Evolutionary conservation across 1,140 invertebrate genomes (phyloP).

Genomic region (Lanistes nyassanus): DNA sequence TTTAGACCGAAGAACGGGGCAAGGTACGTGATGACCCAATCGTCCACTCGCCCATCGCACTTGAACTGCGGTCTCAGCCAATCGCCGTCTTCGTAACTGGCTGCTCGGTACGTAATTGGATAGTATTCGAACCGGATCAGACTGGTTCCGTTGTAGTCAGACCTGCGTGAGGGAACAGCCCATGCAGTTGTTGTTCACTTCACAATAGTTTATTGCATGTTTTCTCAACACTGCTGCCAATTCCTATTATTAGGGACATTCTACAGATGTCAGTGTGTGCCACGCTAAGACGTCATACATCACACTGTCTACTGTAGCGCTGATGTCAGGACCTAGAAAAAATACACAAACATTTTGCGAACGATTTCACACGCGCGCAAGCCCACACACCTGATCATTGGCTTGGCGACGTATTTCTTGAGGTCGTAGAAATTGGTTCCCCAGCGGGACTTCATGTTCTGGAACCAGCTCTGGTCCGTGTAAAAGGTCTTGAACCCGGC

Average conservation of each 20-base stretch:
- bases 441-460: constrained; percentile 89
- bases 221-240: no score
- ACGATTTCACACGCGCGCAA: not conserved
- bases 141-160: constrained; percentile 75
- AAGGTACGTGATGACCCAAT: constrained; percentile 95
- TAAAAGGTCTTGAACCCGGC: constrained; percentile 75
- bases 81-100: constrained; percentile 76
- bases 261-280: no score
- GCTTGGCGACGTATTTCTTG: constrained; percentile 92
- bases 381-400: constrained; percentile 78
- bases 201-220: no score
- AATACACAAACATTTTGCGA: no score
- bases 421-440: constrained; percentile 91
- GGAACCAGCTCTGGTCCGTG: constrained; percentile 86
- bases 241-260: no score
- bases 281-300: no score
- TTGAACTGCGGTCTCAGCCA: constrained; percentile 96
- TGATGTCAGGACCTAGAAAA: no score
- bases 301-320: no score
- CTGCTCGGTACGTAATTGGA: constrained; percentile 80
- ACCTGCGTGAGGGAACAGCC: constrained; percentile 55
- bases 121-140: constrained; percentile 72
- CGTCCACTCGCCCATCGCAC: constrained; percentile 85
- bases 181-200: no score
- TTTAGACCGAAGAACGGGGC: constrained; percentile 98